Percentiles rank a stretch among this genome's conserved stretches.
phyloP scores from a whole-genome alignment of 1,140 invertebrate species.

The Drosophila willistoni region DNA sequence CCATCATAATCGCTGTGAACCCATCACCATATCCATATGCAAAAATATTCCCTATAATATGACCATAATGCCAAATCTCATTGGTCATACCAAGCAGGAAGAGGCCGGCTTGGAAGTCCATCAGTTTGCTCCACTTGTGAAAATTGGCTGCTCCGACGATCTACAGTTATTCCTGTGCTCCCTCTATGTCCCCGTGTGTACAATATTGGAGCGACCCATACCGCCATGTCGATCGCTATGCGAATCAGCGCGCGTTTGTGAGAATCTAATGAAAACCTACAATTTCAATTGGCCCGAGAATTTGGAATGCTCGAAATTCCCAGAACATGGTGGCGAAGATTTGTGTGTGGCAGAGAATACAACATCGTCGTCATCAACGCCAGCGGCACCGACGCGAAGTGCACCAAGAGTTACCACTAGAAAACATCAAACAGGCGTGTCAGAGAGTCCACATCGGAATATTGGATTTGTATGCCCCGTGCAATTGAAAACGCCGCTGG shows the following conservation, averaged over 20 bases:
- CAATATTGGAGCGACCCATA: slow-evolving; percentile 94
- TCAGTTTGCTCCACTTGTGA: slow-evolving; percentile 97
- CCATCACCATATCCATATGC: slow-evolving; percentile 96
- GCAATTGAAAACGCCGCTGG: slow-evolving; percentile 92
- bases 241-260: slow-evolving; percentile 95
- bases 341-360: slow-evolving; percentile 95
- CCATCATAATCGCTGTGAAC: slow-evolving; percentile 93
- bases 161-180: slow-evolving; percentile 98
- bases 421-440: slow-evolving; percentile 69
- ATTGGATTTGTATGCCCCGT: slow-evolving; percentile 93
- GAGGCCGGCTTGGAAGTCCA: slow-evolving; percentile 97
- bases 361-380: slow-evolving; percentile 82
- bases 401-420: slow-evolving; percentile 66
- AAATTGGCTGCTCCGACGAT: slow-evolving; percentile 97
- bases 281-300: slow-evolving; percentile 97
- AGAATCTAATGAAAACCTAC: slow-evolving; percentile 95
- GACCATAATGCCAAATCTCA: slow-evolving; percentile 97
- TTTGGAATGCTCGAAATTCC: slow-evolving; percentile 96
- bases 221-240: slow-evolving; percentile 97
- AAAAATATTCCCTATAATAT: slow-evolving; percentile 96
- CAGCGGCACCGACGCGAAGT: slow-evolving; percentile 63
- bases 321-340: slow-evolving; percentile 86
- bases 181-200: slow-evolving; percentile 97
- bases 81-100: slow-evolving; percentile 96
- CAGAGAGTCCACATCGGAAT: slow-evolving; percentile 84